phyloP scores from a whole-genome alignment of 2,113 vertebrate species.

The Epinephelus fuscoguttatus region DNA sequence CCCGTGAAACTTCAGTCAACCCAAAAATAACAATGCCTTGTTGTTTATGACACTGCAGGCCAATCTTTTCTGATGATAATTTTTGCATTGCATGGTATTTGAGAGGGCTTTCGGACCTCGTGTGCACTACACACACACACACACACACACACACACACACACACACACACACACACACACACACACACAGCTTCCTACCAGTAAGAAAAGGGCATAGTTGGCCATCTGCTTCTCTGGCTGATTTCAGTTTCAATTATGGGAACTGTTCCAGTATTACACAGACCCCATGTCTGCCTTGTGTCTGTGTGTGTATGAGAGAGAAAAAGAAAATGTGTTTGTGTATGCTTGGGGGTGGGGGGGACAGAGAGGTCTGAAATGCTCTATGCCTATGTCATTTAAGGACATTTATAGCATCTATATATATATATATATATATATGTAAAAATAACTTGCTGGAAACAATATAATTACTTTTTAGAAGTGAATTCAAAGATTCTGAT shows the following conservation, averaged over 20 bases:
- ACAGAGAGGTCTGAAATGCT: no score
- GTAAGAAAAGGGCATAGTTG: slow-evolving; percentile 58
- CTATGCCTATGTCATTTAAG: no score
- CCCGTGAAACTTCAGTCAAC: neutral
- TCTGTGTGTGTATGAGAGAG: neutral
- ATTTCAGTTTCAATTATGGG: slow-evolving; percentile 73
- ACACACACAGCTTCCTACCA: slow-evolving; percentile 18
- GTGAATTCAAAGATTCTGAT: no score
- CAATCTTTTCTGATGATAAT: neutral
- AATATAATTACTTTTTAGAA: no score
- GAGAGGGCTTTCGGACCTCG: neutral
- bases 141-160: no score
- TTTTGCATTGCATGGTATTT: neutral
- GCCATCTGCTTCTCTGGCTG: slow-evolving; percentile 82
- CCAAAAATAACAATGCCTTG: neutral
- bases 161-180: no score
- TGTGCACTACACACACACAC: no score
- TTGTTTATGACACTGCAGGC: neutral
- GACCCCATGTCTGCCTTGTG: slow-evolving; percentile 36
- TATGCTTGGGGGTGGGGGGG: no score
- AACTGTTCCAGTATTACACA: slow-evolving; percentile 54
- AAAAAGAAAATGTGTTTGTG: neutral
- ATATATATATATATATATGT: no score
- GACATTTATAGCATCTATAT: no score
- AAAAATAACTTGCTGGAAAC: no score